Base-by-base conservation (phyloP, 2,113 vertebrate genomes). In the Tachysurus vachellii region DNA sequence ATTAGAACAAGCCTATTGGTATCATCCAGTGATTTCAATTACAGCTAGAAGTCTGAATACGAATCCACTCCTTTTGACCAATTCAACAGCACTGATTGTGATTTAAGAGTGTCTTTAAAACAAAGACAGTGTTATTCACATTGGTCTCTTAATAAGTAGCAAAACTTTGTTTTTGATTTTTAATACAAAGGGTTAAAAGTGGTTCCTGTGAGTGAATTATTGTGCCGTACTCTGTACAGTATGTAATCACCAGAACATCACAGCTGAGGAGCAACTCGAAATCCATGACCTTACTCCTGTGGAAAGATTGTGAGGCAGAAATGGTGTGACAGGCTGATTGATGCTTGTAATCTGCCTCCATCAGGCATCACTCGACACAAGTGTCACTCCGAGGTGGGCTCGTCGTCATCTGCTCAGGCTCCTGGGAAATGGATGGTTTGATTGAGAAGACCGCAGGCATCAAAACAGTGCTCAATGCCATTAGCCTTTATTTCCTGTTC, bases 281-380 rank as follows among this genome's bases (percentile, higher is more conserved):
- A 73, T 83, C 81, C 71, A 68, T 77, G 81, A 62, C 57, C 81
- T 53, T 62, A 76, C 6, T 76, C 31, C 68, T 85, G 54, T 66
- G 80, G 62, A 80, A 47, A 64, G 76, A 71, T 77, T 82, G 70
- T 83, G 61, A 70, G 83, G 84, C 56, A 79, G 88, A 85, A 66
- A 73, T 56, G 82, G 81, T 77, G 53, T 89, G 90, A 90, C 88
- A 89, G 53, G 56, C 86, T 89, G 86, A 91, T 89, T 91, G 90
- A 89, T 89, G 88, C 77, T 80, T 85, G 80, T 88, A 89, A 89
- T 91, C 88, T 91, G 90, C 83, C 80, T 91, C 77, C 90, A 88
- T 89, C 86, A 84, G 76, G 14, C 88, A 84, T 77, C 64, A 76
- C 86, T 88, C 76, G 26, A 88, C 84, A 71, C 36, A 31, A 87